These are phyloP conservation scores for Dolichallabes microphthalmus DNA, from an alignment of 2,113 vertebrate genomes.

Conservation along the genomic window DNA sequence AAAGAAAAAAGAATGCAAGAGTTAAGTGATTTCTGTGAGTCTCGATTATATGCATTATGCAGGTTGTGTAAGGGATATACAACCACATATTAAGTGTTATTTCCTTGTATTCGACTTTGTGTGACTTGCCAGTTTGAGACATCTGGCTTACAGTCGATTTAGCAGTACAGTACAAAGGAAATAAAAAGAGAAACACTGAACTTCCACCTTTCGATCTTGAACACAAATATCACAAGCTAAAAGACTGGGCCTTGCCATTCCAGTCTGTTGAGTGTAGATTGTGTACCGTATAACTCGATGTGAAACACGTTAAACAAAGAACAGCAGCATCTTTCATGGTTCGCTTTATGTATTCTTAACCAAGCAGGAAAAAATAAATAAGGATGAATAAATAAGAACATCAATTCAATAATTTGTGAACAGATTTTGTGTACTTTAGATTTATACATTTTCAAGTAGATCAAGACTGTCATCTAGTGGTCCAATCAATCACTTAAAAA, in stretches of 20 bases:
- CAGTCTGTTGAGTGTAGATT: neutral
- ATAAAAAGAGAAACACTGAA: neutral
- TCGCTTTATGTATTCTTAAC: neutral
- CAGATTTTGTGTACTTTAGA: neutral
- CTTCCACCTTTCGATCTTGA: neutral
- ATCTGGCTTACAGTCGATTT: no score
- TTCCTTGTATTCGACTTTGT: no score
- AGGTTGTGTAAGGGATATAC: no score
- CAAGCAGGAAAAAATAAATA: neutral
- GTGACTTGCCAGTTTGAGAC: no score
- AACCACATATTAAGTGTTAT: no score
- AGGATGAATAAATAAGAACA: neutral
- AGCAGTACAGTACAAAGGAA: neutral
- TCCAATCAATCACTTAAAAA: no score
- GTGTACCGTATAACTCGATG: neutral
- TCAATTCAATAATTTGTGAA: neutral
- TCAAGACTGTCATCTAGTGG: slow-evolving; percentile 39
- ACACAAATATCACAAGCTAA: neutral
- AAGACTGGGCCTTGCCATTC: neutral
- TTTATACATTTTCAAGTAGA: neutral
- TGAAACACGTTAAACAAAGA: neutral
- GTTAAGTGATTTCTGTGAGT: no score
- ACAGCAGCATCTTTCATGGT: neutral
- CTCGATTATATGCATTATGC: no score
- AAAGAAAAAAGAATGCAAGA: neutral